Conservation (phyloP, 2,888 invertebrate species). For the Lasioglossum vierecki region DNA sequence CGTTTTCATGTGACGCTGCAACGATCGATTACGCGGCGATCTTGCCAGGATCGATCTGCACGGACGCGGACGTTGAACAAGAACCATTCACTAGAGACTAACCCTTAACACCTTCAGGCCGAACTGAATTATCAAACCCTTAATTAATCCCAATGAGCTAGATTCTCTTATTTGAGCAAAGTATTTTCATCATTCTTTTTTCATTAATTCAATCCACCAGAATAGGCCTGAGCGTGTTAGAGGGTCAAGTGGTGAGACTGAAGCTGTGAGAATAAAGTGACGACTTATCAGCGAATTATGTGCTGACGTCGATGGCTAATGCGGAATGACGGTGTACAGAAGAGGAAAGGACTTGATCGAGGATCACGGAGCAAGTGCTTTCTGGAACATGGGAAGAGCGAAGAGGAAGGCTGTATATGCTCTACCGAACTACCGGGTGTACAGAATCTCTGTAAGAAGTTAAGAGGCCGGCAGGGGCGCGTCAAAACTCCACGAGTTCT, state of each 20-base stretch:
- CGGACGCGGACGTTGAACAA: background rate
- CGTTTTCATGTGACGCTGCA: slow-evolving; percentile 91
- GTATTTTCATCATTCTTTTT: background rate
- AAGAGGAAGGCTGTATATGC: background rate
- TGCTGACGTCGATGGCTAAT: background rate
- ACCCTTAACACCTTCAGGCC: background rate
- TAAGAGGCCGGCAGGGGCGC: slow-evolving; percentile 8
- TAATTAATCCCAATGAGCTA: background rate
- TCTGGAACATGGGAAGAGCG: background rate
- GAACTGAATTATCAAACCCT: background rate
- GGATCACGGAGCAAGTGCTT: background rate
- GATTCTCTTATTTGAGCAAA: too few relatives aligned
- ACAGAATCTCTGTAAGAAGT: slow-evolving; percentile 18
- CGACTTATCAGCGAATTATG: background rate
- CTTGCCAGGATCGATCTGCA: background rate
- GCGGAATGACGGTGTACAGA: background rate
- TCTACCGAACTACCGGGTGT: background rate
- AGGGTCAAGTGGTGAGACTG: background rate
- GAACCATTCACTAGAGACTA: background rate
- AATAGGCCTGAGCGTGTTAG: background rate
- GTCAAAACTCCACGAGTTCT: background rate
- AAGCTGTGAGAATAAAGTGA: background rate
- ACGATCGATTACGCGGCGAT: slow-evolving; percentile 23
- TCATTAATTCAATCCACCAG: background rate
- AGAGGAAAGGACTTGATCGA: background rate